Evolutionary conservation across 1,140 invertebrate species (phyloP).

Genomic region (Wiebesia pumilae): DNA sequence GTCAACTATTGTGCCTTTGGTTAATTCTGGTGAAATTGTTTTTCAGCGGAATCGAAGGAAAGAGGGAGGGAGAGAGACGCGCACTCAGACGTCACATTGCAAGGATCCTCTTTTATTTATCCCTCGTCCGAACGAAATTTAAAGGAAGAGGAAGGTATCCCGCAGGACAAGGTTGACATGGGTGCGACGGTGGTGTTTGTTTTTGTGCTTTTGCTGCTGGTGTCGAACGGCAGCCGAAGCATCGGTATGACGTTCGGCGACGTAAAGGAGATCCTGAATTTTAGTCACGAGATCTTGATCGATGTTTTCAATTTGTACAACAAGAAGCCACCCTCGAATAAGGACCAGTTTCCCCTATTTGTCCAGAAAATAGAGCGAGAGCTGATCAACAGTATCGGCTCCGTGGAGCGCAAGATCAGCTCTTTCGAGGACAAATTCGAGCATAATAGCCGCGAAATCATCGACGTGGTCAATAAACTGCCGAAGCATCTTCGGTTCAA

Average conservation of each 20-base stretch:
- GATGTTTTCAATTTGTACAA: constrained; percentile 79
- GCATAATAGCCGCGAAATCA: constrained; percentile 59
- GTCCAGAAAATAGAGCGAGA: constrained; percentile 76
- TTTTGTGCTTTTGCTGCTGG: neutral
- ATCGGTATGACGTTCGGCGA: constrained; percentile 73
- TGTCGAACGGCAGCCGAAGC: constrained; percentile 50
- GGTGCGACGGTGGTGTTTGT: neutral
- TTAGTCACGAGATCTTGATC: constrained; percentile 78
- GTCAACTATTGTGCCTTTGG: no score
- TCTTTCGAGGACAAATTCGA: constrained; percentile 59
- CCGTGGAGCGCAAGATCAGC: constrained; percentile 65
- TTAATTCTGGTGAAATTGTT: no score
- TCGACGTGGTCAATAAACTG: constrained; percentile 67
- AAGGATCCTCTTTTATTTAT: no score
- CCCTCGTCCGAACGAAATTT: no score
- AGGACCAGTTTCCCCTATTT: constrained; percentile 76
- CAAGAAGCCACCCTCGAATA: constrained; percentile 60
- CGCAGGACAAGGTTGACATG: neutral
- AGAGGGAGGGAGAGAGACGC: no score
- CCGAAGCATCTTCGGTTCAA: constrained; percentile 67
- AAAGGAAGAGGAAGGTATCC: no score
- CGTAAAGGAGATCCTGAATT: constrained; percentile 77
- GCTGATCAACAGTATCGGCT: constrained; percentile 73
- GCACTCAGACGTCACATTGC: no score
- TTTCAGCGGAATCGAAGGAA: no score